Conservation (phyloP, 2,113 vertebrate genomes). For the Misgurnus anguillicaudatus region DNA sequence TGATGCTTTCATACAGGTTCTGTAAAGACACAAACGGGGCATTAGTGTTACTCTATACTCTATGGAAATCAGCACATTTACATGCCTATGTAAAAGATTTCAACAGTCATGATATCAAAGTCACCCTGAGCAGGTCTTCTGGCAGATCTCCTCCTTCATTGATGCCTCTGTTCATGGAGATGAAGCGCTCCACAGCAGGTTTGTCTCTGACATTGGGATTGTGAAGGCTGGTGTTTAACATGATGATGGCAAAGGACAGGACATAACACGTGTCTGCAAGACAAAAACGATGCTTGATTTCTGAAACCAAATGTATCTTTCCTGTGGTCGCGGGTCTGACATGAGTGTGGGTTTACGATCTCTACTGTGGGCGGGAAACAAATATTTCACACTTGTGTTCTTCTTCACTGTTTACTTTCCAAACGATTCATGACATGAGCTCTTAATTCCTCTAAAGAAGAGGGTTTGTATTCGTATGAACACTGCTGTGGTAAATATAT, state of each 20-base stretch:
- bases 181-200: constrained; percentile 94
- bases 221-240: constrained; percentile 97
- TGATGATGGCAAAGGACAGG: constrained; percentile 95
- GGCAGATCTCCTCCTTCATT: constrained; percentile 97
- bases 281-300: constrained; percentile 12
- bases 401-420: background rate
- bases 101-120: background rate
- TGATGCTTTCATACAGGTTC: constrained; percentile 99
- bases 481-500: too few relatives aligned
- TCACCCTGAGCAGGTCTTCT: constrained; percentile 92
- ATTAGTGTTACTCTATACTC: background rate
- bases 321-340: background rate
- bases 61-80: constrained; percentile 27
- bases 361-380: constrained; percentile 3
- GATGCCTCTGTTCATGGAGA: constrained; percentile 98
- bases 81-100: constrained; percentile 34
- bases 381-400: constrained; percentile 18
- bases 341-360: constrained; percentile 13
- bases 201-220: constrained; percentile 98
- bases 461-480: too few relatives aligned
- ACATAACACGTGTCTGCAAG: constrained; percentile 94
- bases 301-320: too few relatives aligned
- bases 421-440: constrained; percentile 28
- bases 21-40: constrained; percentile 57
- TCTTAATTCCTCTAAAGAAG: background rate